Evolutionary conservation across 2,888 invertebrate species (phyloP), one percentile per base, ranked within the genome.

Genomic region (Hypselothyrea guttata): DNA sequence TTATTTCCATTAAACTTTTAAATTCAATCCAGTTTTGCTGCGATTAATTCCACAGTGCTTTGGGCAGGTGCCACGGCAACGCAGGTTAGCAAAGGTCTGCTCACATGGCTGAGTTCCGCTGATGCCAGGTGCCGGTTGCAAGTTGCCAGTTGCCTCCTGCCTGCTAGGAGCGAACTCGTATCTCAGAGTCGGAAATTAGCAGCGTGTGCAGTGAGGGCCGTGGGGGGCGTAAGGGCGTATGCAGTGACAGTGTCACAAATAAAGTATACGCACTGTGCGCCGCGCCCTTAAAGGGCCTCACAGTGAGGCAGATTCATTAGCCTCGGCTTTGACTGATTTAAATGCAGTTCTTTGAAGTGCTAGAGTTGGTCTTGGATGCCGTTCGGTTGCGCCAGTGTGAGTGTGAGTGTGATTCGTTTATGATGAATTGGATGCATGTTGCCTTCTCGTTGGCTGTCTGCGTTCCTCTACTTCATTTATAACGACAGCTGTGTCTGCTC

Each of bases 31-130:
- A n/a, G n/a, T n/a, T n/a, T n/a, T n/a, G n/a, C n/a, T n/a, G n/a
- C n/a, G n/a, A n/a, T n/a, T n/a, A n/a, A n/a, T n/a, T n/a, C n/a
- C n/a, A n/a, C n/a, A n/a, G n/a, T n/a, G n/a, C n/a, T n/a, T n/a
- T n/a, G n/a, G n/a, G n/a, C 22, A 59, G 45, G 55, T 61, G 41
- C 40, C 44, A 13, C 28, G 49, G 7, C 49, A 42, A 27, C 35
- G 38, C 53, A 51, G 53, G 71, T 45, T 63, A 48, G 16, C 22
- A 22, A 7, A 27, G 55, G 40, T 18, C 38, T 16, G 37, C 47
- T 59, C 71, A 65, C 59, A 59, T 65, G 53, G 56, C 54, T 71
- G 72, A 33, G 30, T 66, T 67, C 46, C 62, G 66, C 51, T 55
- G 46, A 42, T 33, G 38, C n/a, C 27, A 8, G 41, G 12, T 8